phyloP scores from a whole-genome alignment of 2,797 vertebrate genomes.

The Gallinago stenura region DNA sequence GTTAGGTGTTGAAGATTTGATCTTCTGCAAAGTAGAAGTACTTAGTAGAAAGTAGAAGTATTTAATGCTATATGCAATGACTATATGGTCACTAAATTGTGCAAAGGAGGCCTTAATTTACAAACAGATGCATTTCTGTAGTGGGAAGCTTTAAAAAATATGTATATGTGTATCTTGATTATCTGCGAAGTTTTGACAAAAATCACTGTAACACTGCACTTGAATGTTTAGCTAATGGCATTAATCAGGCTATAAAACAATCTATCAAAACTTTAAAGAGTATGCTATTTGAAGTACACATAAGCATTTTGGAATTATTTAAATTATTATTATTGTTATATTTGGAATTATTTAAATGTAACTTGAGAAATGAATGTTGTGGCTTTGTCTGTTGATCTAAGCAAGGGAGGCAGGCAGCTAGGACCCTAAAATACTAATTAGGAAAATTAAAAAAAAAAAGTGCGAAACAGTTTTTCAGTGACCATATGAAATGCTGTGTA shows the following conservation, averaged over 20 bases:
- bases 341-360: not conserved
- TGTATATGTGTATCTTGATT: not conserved
- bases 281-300: not conserved
- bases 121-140: not conserved
- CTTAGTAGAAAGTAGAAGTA: no score
- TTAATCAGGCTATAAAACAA: not conserved
- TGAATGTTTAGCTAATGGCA: not conserved
- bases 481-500: not conserved
- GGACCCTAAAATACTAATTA: not conserved
- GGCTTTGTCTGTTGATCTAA: not conserved
- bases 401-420: not conserved
- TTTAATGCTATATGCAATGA: not conserved
- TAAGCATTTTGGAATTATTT: not conserved
- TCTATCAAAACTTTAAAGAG: not conserved
- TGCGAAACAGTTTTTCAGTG: not conserved
- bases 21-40: not conserved
- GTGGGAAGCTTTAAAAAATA: not conserved
- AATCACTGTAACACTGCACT: not conserved
- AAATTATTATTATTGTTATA: not conserved
- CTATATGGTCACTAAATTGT: not conserved
- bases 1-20: no score
- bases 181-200: not conserved
- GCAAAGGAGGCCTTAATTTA: not conserved
- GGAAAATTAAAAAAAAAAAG: not conserved
- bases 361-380: not conserved